Conservation (phyloP, 2,888 invertebrate genomes). For the Apotomis betuletana region DNA sequence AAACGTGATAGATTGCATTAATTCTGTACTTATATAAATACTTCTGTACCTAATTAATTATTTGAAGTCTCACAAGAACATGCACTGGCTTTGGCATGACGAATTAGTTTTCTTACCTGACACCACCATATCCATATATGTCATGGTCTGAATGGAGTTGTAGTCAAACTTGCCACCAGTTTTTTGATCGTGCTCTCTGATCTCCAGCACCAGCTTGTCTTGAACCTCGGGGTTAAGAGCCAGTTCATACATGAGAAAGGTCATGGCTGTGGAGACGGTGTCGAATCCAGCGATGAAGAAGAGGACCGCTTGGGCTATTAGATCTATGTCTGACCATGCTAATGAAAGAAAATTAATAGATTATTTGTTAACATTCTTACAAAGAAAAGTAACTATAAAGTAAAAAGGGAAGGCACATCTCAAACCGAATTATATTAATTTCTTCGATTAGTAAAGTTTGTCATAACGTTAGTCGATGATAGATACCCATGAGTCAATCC, state of each 20-base stretch:
- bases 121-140: slow-evolving; percentile 78
- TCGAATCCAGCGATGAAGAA: slow-evolving; percentile 67
- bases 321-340: slow-evolving; percentile 51
- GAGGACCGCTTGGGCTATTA: slow-evolving; percentile 60
- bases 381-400: no score
- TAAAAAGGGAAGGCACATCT: no score
- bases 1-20: background rate
- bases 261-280: slow-evolving; percentile 57
- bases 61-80: background rate
- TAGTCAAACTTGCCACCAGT: slow-evolving; percentile 75
- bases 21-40: no score
- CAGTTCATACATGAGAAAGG: slow-evolving; percentile 60
- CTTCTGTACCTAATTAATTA: no score
- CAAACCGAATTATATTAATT: no score
- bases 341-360: slow-evolving; percentile 5
- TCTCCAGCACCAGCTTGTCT: slow-evolving; percentile 51
- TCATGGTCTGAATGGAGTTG: slow-evolving; percentile 56
- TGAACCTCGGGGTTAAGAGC: slow-evolving; percentile 56
- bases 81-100: background rate
- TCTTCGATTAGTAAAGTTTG: no score
- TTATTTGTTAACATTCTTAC: no score
- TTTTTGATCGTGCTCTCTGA: slow-evolving; percentile 54
- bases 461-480: no score
- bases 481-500: no score
- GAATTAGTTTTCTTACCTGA: slow-evolving; percentile 53